phyloP scores from a whole-genome alignment of 2,113 vertebrate species.

The Hucho hucho region DNA sequence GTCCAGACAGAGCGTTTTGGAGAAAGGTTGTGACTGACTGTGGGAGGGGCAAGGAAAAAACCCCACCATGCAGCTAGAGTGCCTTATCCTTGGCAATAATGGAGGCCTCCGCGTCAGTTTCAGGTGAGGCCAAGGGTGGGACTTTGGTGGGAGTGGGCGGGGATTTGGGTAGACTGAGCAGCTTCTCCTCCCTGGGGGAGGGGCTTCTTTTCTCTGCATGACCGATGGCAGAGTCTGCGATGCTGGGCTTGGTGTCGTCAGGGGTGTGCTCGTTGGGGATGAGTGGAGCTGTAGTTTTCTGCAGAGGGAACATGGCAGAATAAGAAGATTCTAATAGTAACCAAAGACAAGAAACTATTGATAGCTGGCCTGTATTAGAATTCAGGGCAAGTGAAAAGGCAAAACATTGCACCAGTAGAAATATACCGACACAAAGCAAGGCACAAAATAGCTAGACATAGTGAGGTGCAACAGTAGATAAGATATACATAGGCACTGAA shows the following conservation, averaged over 20 bases:
- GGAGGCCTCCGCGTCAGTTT: constrained; percentile 57
- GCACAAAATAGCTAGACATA: neutral
- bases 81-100: constrained; percentile 57
- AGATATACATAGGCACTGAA: too few relatives aligned
- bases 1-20: constrained; percentile 28
- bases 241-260: constrained; percentile 67
- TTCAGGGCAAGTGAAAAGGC: constrained; percentile 11
- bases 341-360: neutral
- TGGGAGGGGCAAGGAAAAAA: neutral
- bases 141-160: neutral
- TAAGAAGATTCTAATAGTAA: neutral
- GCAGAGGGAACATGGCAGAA: constrained; percentile 22
- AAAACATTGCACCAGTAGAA: constrained; percentile 1
- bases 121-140: constrained; percentile 63
- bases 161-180: constrained; percentile 10
- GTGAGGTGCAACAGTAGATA: too few relatives aligned
- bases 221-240: constrained; percentile 29
- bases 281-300: constrained; percentile 76
- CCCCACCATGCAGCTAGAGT: constrained; percentile 58
- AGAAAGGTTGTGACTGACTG: neutral
- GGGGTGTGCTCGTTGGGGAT: constrained; percentile 76
- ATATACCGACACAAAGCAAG: neutral
- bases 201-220: constrained; percentile 42
- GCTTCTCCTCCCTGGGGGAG: constrained; percentile 53
- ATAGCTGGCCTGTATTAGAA: neutral